Evolutionary conservation across 2,797 vertebrate species (phyloP).

Genomic region (Schizopygopsis malacanthus): DNA sequence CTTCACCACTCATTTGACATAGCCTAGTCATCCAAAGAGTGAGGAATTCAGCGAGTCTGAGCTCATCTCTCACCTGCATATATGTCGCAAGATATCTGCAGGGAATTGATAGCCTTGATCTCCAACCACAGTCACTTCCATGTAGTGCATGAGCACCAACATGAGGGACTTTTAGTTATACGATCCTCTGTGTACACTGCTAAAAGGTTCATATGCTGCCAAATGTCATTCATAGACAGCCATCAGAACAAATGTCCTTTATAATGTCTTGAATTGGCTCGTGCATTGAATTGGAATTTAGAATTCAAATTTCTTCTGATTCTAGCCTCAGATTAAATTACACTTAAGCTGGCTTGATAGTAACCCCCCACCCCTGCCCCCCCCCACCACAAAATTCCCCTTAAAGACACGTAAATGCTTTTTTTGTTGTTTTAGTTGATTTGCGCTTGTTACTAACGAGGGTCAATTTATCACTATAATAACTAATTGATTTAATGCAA

Average conservation of each 20-base stretch:
- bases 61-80: constrained; percentile 37
- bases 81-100: not conserved
- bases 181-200: not conserved
- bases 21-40: not conserved
- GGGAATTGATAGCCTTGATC: constrained; percentile 5
- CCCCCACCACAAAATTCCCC: no score
- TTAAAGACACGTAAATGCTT: not conserved
- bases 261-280: not conserved
- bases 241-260: not conserved
- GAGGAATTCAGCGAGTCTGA: constrained; percentile 5
- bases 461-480: not conserved
- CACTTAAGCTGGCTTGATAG: not conserved
- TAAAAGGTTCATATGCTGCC: not conserved
- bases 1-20: constrained; percentile 6
- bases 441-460: not conserved
- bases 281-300: not conserved
- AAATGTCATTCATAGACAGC: not conserved
- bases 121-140: not conserved
- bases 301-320: not conserved
- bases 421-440: not conserved
- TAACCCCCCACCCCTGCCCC: no score
- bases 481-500: not conserved
- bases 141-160: not conserved
- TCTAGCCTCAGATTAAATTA: not conserved
- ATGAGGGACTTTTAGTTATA: not conserved